phyloP scores from a whole-genome alignment of 2,888 invertebrate genomes.

The Spisula subtruncata region DNA sequence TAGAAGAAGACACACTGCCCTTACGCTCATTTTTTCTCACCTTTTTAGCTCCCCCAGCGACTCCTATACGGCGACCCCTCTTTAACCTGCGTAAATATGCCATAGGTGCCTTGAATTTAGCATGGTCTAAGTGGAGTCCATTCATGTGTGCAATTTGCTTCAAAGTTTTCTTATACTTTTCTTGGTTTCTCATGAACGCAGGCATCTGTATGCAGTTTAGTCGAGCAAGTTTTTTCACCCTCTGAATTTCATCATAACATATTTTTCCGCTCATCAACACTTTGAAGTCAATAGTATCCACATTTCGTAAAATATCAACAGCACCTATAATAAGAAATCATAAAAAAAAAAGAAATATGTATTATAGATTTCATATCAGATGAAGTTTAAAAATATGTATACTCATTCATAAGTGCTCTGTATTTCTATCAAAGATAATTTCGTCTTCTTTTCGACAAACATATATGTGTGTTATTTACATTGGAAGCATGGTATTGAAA shows the following conservation, averaged over 20 bases:
- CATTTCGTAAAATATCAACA: conserved; percentile 85
- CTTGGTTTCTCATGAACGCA: conserved; percentile 85
- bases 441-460: too few relatives aligned
- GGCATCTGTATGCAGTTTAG: conserved; percentile 84
- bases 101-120: conserved; percentile 72
- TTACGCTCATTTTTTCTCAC: conserved; percentile 72
- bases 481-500: too few relatives aligned
- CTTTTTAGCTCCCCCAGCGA: conserved; percentile 72
- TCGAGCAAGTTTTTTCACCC: conserved; percentile 84
- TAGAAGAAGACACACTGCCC: conserved; percentile 60
- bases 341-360: too few relatives aligned
- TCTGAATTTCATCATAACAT: conserved; percentile 83
- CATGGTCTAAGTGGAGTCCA: conserved; percentile 78
- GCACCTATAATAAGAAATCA: conserved; percentile 79
- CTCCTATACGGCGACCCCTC: conserved; percentile 75
- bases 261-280: conserved; percentile 86
- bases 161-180: conserved; percentile 80
- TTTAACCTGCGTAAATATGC: conserved; percentile 77
- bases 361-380: too few relatives aligned
- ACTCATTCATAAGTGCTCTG: too few relatives aligned
- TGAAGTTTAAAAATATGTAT: too few relatives aligned
- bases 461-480: too few relatives aligned
- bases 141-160: conserved; percentile 82
- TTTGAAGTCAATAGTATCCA: conserved; percentile 86
- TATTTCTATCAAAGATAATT: too few relatives aligned